phyloP scores from a whole-genome alignment of 2,888 invertebrate genomes.

The Ichneumoninae sp. region DNA sequence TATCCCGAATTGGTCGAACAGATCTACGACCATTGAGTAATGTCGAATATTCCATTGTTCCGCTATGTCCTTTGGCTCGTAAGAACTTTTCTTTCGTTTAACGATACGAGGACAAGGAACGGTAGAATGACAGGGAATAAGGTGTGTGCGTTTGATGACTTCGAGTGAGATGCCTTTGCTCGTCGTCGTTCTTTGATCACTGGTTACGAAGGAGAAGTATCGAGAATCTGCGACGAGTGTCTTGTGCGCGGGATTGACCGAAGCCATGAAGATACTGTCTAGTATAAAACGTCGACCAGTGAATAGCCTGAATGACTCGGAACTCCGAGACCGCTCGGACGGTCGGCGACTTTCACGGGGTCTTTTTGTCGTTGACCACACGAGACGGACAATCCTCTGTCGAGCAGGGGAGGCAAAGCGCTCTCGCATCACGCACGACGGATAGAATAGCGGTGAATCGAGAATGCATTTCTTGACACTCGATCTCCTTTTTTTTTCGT shows the following conservation, averaged over 20 bases:
- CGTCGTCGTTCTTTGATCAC: constrained; percentile 51
- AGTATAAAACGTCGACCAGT: constrained; percentile 51
- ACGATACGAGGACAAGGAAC: constrained; percentile 30
- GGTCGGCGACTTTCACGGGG: constrained; percentile 49
- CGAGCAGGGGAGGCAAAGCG: constrained; percentile 23
- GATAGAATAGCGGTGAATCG: constrained; percentile 64
- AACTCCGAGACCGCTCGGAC: constrained; percentile 51
- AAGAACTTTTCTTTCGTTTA: constrained; percentile 22
- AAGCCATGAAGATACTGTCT: constrained; percentile 49
- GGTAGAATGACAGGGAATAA: constrained; percentile 60
- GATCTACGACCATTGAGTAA: constrained; percentile 30
- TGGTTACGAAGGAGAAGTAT: constrained; percentile 36
- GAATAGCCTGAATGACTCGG: constrained; percentile 64
- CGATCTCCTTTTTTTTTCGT: constrained; percentile 43
- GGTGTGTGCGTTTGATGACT: constrained; percentile 43
- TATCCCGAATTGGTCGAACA: background rate
- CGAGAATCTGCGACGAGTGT: constrained; percentile 43
- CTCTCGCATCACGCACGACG: constrained; percentile 34
- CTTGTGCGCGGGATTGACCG: constrained; percentile 27
- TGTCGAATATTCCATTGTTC: constrained; percentile 49
- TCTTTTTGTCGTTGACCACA: constrained; percentile 67
- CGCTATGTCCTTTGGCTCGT: constrained; percentile 45
- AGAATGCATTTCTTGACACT: constrained; percentile 68
- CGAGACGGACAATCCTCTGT: constrained; percentile 56
- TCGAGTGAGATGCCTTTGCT: constrained; percentile 43